Evolutionary conservation across 92 coral and sea anemone species (phyloP), one percentile per base, ranked within the genome.

Genomic region (Isaurus tuberculatus): DNA sequence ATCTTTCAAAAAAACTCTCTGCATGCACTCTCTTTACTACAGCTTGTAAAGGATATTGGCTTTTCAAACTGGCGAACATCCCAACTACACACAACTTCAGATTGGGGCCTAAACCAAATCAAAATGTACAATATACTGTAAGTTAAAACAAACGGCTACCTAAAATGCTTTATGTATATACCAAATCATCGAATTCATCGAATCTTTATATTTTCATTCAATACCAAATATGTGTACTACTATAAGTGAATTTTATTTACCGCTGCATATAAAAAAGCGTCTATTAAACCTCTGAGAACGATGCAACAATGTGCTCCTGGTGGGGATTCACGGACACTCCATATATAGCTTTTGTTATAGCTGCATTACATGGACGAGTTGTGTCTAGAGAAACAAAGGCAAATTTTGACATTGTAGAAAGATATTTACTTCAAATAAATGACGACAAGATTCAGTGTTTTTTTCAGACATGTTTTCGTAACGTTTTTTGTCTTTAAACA

Each of bases 321-420:
- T 87, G 88, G 20, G 99, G 99, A 79, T 96, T 98, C 33, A 94
- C 98, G 77, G 94, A 91, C 33, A 96, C 91, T 61, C 99, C 99
- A 89, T 83, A 86, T 5, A 96, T 95, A 10, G 99, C 99, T 71
- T 92, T 96, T 31, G 99, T 96, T 33, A 90, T 79, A 22, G 95
- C 91, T 16, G 91, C 97, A 81, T 70, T 87, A 27, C 66, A 88
- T 15, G 95, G 93, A 25, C 90, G 91, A 46, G 87, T 86, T 37
- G 94, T 79, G 46, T 91, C 97, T 93, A 66, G 10, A 33, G 79
- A 32, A 37, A 60, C 27, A 20, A 34, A 71, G 36, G 6, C 37
- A n/a, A 49, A 40, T 28, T 15, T 32, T 13, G 9, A 40, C 9
- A 13, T 40, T 2, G 0, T 0, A 7, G 46, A 40, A 40, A 7